Percentiles rank a stretch among this genome's conserved stretches.
Conservation (phyloP, 2,888 invertebrate genomes). For the Heterodera filipjevi region DNA sequence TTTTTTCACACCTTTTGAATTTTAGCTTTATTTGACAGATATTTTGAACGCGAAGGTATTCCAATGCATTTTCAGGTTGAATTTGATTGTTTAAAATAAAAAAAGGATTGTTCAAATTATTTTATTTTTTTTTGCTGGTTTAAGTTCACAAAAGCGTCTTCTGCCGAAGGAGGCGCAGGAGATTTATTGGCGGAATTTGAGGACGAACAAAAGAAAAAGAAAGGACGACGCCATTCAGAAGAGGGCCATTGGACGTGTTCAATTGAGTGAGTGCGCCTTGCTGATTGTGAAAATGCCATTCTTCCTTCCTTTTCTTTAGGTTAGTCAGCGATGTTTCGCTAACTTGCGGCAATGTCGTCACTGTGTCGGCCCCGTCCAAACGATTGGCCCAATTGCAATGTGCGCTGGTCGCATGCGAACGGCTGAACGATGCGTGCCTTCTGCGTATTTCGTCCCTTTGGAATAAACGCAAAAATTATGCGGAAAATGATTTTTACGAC, state of each 20-base stretch:
- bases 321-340: slow-evolving; percentile 47
- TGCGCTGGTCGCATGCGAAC: slow-evolving; percentile 89
- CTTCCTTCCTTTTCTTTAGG: slow-evolving; percentile 28
- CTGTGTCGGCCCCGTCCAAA: slow-evolving; percentile 88
- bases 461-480: slow-evolving; percentile 41
- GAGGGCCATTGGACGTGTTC: slow-evolving; percentile 30
- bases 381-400: slow-evolving; percentile 86
- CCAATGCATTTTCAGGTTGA: slow-evolving; percentile 76
- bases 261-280: slow-evolving; percentile 34
- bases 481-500: slow-evolving; percentile 82
- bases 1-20: not conserved
- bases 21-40: slow-evolving; percentile 65
- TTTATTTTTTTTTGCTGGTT: not conserved
- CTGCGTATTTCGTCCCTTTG: slow-evolving; percentile 68
- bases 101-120: slow-evolving; percentile 36
- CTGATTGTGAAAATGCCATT: not conserved
- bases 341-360: slow-evolving; percentile 76
- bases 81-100: not conserved
- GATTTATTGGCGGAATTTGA: slow-evolving; percentile 15
- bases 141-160: slow-evolving; percentile 29
- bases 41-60: slow-evolving; percentile 87
- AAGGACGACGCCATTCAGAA: not conserved
- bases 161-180: slow-evolving; percentile 3
- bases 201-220: slow-evolving; percentile 2
- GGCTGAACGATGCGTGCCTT: slow-evolving; percentile 84